Percentiles rank a stretch among this genome's conserved stretches.
Conservation (phyloP, 2,113 vertebrate genomes). For the Brachionichthys hirsutus region DNA sequence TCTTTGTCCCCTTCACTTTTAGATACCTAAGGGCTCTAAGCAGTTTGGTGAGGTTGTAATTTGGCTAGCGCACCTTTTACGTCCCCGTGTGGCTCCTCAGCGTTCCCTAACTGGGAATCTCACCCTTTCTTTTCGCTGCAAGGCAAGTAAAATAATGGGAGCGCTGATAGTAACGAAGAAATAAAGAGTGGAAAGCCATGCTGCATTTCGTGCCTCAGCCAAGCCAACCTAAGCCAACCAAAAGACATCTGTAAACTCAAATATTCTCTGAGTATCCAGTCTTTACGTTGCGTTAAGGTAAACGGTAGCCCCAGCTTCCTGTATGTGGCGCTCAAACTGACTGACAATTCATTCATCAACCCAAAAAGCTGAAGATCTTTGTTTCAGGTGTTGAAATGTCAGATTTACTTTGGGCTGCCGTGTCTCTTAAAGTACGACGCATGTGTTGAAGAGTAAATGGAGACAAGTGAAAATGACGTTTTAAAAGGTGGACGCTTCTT, state of each 20-base stretch:
- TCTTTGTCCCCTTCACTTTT: slow-evolving; percentile 37
- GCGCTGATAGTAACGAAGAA: slow-evolving; percentile 3
- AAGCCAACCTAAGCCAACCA: slow-evolving; percentile 21
- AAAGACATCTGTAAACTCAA: background rate
- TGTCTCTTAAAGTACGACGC: slow-evolving; percentile 19
- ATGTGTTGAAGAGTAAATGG: too few relatives aligned
- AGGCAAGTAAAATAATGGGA: slow-evolving; percentile 25
- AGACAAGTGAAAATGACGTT: slow-evolving; percentile 10
- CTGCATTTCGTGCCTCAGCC: slow-evolving; percentile 33
- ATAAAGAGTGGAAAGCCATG: slow-evolving; percentile 2
- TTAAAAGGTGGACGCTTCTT: slow-evolving; percentile 16
- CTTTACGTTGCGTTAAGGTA: too few relatives aligned
- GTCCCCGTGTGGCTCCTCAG: slow-evolving; percentile 31
- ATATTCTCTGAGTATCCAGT: background rate
- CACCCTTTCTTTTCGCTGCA: slow-evolving; percentile 17
- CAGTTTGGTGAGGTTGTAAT: slow-evolving; percentile 35
- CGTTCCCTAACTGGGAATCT: slow-evolving; percentile 10
- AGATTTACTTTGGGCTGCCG: slow-evolving; percentile 3
- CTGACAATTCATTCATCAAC: slow-evolving; percentile 46
- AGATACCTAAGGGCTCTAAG: slow-evolving; percentile 34
- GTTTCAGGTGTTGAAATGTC: slow-evolving; percentile 17
- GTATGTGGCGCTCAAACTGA: slow-evolving; percentile 9
- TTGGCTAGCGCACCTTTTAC: slow-evolving; percentile 39
- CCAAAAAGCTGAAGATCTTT: slow-evolving; percentile 40
- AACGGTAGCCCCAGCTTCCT: too few relatives aligned